A percentile compares a stretch with the other conserved stretches of the same genome.
phyloP scores from a whole-genome alignment of 2,113 vertebrate species.

The Oryzias javanicus region DNA sequence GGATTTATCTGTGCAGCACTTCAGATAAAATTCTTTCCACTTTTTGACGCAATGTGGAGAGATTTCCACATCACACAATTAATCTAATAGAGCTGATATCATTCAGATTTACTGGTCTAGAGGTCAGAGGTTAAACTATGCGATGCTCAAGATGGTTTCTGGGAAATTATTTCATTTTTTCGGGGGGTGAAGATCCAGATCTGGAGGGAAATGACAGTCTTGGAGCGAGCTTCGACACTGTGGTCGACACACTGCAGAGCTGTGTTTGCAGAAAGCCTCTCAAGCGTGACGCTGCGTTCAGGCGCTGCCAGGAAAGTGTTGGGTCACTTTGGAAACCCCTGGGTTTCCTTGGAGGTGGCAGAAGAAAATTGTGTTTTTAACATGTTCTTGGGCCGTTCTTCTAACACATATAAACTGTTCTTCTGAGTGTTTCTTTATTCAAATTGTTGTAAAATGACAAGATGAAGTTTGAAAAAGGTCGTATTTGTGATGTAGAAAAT shows the following conservation, averaged over 20 bases:
- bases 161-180: neutral
- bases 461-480: too few species aligned
- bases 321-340: neutral
- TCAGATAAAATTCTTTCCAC: too few species aligned
- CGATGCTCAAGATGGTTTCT: neutral
- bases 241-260: constrained; percentile 5
- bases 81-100: too few species aligned
- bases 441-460: too few species aligned
- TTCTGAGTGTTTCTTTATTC: too few species aligned
- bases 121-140: constrained; percentile 4
- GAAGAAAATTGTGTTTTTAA: neutral
- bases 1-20: too few species aligned
- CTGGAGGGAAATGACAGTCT: constrained; percentile 27
- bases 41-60: too few species aligned
- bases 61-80: too few species aligned
- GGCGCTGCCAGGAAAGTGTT: neutral
- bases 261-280: constrained; percentile 12
- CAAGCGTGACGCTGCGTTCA: constrained; percentile 3
- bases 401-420: too few species aligned
- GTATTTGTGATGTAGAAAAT: too few species aligned
- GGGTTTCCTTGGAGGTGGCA: neutral
- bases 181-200: constrained; percentile 11
- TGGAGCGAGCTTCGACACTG: constrained; percentile 12
- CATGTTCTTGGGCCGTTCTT: too few species aligned
- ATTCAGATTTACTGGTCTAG: constrained; percentile 24